A percentile compares a stretch with the other conserved stretches of the same genome.
These are phyloP conservation scores for Hirtodrosophila duncani DNA, from an alignment of 2,888 invertebrate species.

Conservation along the genomic window DNA sequence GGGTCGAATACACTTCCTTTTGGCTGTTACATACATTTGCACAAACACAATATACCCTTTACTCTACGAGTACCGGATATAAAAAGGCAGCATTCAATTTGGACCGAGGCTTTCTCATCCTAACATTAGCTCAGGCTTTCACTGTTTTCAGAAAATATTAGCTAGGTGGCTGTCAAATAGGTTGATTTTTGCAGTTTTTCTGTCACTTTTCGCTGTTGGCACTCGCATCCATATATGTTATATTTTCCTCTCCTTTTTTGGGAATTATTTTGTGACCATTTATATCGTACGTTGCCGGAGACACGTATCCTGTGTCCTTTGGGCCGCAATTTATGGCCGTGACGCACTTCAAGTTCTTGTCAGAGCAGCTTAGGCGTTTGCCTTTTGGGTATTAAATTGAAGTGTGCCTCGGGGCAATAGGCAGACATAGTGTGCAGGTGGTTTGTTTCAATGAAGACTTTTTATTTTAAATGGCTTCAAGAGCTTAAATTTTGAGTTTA, in stretches of 20 bases:
- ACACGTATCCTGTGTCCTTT: conserved; percentile 44
- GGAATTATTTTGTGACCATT: conserved; percentile 57
- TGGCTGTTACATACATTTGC: no score
- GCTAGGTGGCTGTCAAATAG: conserved; percentile 1
- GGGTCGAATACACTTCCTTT: no score
- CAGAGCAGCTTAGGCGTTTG: conserved; percentile 44
- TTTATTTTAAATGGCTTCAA: no score
- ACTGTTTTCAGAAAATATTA: no score
- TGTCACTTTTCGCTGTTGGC: conserved; percentile 19
- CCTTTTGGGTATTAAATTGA: conserved; percentile 53
- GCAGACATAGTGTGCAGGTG: conserved; percentile 8
- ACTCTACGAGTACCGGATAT: no score
- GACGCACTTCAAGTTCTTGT: conserved; percentile 41
- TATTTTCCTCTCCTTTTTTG: conserved; percentile 11
- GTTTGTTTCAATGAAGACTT: conserved; percentile 12
- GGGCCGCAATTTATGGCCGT: conserved; percentile 9
- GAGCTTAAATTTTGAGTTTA: no score
- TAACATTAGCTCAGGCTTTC: no score
- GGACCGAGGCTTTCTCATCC: no score
- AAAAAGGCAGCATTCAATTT: no score
- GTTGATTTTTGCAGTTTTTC: conserved; percentile 26
- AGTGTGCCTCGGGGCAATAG: conserved; percentile 57
- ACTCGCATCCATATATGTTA: no score
- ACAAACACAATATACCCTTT: no score
- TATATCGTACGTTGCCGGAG: conserved; percentile 28